Conservation (phyloP, 2,888 invertebrate genomes). For the Eugnorisma glareosa region DNA sequence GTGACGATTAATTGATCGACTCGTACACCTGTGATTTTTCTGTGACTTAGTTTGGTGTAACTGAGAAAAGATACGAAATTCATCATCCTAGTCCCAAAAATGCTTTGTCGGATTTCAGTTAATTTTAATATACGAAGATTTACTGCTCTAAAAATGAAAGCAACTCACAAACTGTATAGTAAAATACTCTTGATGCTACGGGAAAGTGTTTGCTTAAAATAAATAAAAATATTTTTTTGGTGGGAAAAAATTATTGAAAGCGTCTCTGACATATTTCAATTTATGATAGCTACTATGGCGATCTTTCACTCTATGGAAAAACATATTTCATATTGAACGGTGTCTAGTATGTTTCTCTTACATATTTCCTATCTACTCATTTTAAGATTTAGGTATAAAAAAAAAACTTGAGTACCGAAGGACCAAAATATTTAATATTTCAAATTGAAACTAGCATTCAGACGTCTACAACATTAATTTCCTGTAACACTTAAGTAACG, state of each 20-base stretch:
- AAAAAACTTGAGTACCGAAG: slow-evolving; percentile 3
- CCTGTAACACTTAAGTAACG: slow-evolving; percentile 33
- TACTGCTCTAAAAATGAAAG: neutral
- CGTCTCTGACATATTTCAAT: neutral
- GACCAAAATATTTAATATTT: neutral
- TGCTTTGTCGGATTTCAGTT: neutral
- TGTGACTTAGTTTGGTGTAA: neutral
- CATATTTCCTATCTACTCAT: neutral
- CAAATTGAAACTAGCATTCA: slow-evolving; percentile 26
- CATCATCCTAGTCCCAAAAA: neutral
- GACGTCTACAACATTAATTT: slow-evolving; percentile 48
- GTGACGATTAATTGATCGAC: slow-evolving; percentile 70
- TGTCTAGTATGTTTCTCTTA: neutral
- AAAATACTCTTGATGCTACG: neutral
- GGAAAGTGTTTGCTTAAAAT: neutral
- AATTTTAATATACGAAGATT: neutral
- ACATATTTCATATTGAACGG: neutral
- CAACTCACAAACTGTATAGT: neutral
- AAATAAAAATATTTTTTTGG: neutral
- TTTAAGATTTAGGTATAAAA: neutral
- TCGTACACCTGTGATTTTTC: slow-evolving; percentile 60
- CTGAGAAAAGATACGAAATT: neutral
- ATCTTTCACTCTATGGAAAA: neutral
- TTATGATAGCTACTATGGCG: neutral
- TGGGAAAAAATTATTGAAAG: neutral